Conservation (phyloP, 1,140 invertebrate species). For the Drosophila eugracilis region DNA sequence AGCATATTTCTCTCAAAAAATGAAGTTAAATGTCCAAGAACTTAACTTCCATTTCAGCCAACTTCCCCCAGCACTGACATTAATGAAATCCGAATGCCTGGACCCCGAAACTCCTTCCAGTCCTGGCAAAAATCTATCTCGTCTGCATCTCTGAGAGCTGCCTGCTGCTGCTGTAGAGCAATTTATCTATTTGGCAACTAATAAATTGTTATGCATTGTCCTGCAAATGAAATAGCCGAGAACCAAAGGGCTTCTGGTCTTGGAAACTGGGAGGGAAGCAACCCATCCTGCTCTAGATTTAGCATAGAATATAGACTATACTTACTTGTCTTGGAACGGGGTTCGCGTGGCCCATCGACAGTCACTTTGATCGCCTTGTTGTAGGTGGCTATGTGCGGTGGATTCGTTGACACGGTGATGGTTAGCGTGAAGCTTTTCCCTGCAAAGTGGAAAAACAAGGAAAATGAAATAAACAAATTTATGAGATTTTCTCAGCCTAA, state of each 20-base stretch:
- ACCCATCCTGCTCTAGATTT: constrained; percentile 26
- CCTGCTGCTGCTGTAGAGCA: constrained; percentile 25
- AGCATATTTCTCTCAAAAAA: no score
- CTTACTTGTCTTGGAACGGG: constrained; percentile 98
- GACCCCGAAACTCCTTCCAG: background rate
- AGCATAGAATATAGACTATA: no score
- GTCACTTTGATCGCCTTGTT: constrained; percentile 99
- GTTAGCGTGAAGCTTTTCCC: constrained; percentile 99
- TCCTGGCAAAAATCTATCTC: background rate
- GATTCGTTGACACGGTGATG: constrained; percentile 96
- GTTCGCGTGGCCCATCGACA: constrained; percentile 98
- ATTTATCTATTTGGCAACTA: constrained; percentile 72
- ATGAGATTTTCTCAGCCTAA: constrained; percentile 34
- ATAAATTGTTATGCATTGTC: constrained; percentile 66
- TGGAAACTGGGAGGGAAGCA: background rate
- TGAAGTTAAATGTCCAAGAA: background rate
- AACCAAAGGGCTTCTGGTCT: no score
- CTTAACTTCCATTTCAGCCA: background rate
- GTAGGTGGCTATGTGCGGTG: constrained; percentile 98
- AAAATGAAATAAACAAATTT: constrained; percentile 54
- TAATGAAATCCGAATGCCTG: constrained; percentile 5
- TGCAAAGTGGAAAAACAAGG: constrained; percentile 86
- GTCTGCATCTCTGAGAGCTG: constrained; percentile 20
- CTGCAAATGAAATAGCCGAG: constrained; percentile 44
- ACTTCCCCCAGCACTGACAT: constrained; percentile 4